Conservation (phyloP, 1,140 invertebrate species). For the Diorhabda carinulata region DNA sequence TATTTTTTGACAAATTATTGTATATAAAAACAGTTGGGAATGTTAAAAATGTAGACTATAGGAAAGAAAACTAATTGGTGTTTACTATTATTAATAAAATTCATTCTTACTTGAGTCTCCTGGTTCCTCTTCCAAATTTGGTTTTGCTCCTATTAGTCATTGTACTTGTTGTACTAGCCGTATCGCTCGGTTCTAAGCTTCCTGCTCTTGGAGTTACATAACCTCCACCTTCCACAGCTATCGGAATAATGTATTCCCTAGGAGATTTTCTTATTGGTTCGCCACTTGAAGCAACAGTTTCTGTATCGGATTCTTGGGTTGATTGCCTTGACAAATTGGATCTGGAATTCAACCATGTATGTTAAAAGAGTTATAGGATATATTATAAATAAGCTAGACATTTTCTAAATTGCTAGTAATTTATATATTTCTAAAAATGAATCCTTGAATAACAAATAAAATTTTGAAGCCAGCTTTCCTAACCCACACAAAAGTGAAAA, state of each 20-base stretch:
- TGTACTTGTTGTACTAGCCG: conserved; percentile 51
- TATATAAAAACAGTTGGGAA: too few relatives aligned
- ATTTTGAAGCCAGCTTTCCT: not conserved
- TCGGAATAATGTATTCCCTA: conserved; percentile 86
- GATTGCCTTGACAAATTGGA: conserved; percentile 60
- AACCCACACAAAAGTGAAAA: not conserved
- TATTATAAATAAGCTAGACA: not conserved
- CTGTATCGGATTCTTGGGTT: conserved; percentile 65
- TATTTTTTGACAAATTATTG: too few relatives aligned
- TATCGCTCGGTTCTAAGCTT: conserved; percentile 67
- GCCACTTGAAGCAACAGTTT: conserved; percentile 50
- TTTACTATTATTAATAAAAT: too few relatives aligned
- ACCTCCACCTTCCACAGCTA: conserved; percentile 82
- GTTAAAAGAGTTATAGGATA: conserved; percentile 1
- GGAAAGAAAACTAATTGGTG: too few relatives aligned
- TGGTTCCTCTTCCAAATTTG: conserved; percentile 50
- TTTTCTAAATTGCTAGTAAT: too few relatives aligned
- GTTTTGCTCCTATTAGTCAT: conserved; percentile 42
- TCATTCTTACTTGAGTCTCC: conserved; percentile 52
- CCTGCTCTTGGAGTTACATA: conserved; percentile 75
- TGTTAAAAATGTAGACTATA: too few relatives aligned
- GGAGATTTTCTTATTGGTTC: conserved; percentile 83
- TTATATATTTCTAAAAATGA: too few relatives aligned
- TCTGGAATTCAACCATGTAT: conserved; percentile 17
- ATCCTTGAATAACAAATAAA: not conserved